These are phyloP conservation scores for Limnephilus auricula DNA, from an alignment of 2,888 invertebrate species.

Conservation along the genomic window DNA sequence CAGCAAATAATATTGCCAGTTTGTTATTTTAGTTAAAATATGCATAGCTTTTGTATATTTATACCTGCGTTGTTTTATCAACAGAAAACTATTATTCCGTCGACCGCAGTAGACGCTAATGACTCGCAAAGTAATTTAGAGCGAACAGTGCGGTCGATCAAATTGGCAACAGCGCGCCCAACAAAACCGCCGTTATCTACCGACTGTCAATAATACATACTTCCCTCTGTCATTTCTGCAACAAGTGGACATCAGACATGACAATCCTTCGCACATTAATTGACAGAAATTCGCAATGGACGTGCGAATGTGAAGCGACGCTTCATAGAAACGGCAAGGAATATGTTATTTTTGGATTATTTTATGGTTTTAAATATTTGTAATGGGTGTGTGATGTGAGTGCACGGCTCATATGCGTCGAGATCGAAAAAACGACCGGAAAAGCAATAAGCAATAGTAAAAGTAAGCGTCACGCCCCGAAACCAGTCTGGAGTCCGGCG, in stretches of 20 bases:
- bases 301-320: not conserved
- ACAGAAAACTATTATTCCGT: not conserved
- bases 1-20: not conserved
- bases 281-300: not conserved
- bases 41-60: not conserved
- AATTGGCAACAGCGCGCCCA: slow-evolving; percentile 45
- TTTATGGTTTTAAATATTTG: not conserved
- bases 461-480: slow-evolving; percentile 57
- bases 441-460: slow-evolving; percentile 47
- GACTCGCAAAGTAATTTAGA: not conserved
- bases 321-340: not conserved
- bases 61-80: not conserved
- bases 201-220: slow-evolving; percentile 40
- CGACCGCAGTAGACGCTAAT: not conserved
- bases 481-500: slow-evolving; percentile 49
- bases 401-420: slow-evolving; percentile 33
- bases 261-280: not conserved
- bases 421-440: slow-evolving; percentile 21
- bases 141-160: not conserved
- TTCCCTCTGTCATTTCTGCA: slow-evolving; percentile 32
- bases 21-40: not conserved
- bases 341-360: not conserved
- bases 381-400: not conserved
- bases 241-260: not conserved
- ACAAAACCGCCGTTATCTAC: slow-evolving; percentile 46